phyloP scores from a whole-genome alignment of 2,113 vertebrate genomes.

The Lepisosteus oculatus region DNA sequence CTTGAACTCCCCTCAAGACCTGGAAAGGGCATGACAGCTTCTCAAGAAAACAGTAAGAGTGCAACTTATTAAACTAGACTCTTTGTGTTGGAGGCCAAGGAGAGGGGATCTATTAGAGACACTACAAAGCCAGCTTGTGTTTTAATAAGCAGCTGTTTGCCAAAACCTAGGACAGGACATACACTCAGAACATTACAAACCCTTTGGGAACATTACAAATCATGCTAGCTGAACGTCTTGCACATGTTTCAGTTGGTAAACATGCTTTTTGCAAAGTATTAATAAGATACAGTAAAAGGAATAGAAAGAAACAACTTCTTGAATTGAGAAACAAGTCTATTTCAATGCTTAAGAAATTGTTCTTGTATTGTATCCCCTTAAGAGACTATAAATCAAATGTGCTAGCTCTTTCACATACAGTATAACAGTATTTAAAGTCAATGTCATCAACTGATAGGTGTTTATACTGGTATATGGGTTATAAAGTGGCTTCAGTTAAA shows the following conservation, averaged over 20 bases:
- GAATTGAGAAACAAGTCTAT: too few species aligned
- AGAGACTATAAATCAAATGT: neutral
- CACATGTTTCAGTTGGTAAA: too few species aligned
- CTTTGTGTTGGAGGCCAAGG: constrained; percentile 56
- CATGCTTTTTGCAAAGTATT: too few species aligned
- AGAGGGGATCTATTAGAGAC: constrained; percentile 50
- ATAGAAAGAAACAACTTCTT: neutral
- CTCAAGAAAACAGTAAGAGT: constrained; percentile 27
- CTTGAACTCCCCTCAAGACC: too few species aligned
- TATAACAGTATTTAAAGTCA: too few species aligned
- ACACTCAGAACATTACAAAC: constrained; percentile 1
- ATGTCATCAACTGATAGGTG: too few species aligned
- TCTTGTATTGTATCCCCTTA: neutral
- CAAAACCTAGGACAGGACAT: constrained; percentile 25
- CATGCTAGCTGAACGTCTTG: too few species aligned
- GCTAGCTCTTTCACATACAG: too few species aligned
- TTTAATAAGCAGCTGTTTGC: constrained; percentile 39
- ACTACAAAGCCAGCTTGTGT: constrained; percentile 63
- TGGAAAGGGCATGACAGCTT: neutral
- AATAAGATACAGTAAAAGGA: neutral
- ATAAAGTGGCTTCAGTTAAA: too few species aligned
- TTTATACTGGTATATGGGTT: too few species aligned
- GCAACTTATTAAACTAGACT: constrained; percentile 57
- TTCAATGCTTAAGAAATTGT: too few species aligned
- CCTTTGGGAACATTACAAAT: neutral